phyloP scores from a whole-genome alignment of 2,888 invertebrate species.

The Hirtodrosophila duncani region DNA sequence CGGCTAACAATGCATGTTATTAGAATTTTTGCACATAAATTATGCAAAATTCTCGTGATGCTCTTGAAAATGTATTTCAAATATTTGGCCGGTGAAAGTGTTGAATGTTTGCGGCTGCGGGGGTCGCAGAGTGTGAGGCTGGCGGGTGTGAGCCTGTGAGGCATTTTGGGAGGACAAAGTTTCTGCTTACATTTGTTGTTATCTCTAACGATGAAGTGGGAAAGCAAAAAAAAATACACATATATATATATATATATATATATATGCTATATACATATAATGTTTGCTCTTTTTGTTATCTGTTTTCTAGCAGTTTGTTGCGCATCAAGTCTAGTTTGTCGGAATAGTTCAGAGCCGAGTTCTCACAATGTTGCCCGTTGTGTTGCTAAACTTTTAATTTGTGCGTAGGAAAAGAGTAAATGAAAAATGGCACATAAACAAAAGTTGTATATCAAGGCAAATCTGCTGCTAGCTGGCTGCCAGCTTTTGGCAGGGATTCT shows the following conservation, averaged over 20 bases:
- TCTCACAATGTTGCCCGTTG: slow-evolving; percentile 11
- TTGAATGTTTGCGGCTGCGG: slow-evolving; percentile 39
- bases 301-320: slow-evolving; percentile 21
- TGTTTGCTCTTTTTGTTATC: slow-evolving; percentile 2
- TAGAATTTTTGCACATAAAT: slow-evolving; percentile 62
- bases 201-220: too few species aligned
- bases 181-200: slow-evolving; percentile 9
- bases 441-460: slow-evolving; percentile 16
- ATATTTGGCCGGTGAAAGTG: slow-evolving; percentile 65
- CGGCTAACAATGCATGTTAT: slow-evolving; percentile 37
- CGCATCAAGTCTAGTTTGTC: slow-evolving; percentile 35
- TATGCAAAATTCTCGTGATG: slow-evolving; percentile 44
- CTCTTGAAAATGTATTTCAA: slow-evolving; percentile 45
- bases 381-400: slow-evolving; percentile 37
- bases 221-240: too few species aligned
- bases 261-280: too few species aligned
- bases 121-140: neutral
- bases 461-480: too few species aligned
- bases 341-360: slow-evolving; percentile 8
- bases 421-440: slow-evolving; percentile 41
- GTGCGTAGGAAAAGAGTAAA: slow-evolving; percentile 35
- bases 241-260: too few species aligned
- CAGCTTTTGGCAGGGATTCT: too few species aligned
- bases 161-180: slow-evolving; percentile 21
- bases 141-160: neutral